Conservation (phyloP, 2,797 vertebrate genomes). For the Pangasius macronema region DNA sequence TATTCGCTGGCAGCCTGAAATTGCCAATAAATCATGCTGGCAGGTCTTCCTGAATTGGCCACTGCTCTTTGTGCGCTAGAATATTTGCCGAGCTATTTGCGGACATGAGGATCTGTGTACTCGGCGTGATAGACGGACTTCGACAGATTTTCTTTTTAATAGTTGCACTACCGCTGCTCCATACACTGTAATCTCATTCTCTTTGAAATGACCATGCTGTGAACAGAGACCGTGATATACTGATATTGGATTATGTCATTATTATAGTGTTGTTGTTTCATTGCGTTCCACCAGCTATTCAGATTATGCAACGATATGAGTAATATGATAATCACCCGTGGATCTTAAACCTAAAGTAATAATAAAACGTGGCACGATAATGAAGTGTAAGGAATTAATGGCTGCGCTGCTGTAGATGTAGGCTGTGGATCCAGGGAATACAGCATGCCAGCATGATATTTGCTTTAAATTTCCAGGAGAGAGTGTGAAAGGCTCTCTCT, state of each 20-base stretch:
- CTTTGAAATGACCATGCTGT: not conserved
- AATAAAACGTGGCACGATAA: not conserved
- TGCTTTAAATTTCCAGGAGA: constrained; percentile 33
- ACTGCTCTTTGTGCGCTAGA: not conserved
- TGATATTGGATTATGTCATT: not conserved
- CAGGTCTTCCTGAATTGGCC: constrained; percentile 9
- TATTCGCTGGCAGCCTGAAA: constrained; percentile 10
- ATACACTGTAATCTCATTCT: not conserved
- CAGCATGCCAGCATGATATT: constrained; percentile 24
- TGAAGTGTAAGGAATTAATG: constrained; percentile 27
- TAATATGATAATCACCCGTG: not conserved
- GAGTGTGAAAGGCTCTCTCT: constrained; percentile 38
- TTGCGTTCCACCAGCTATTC: not conserved
- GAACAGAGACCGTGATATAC: not conserved
- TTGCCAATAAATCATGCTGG: constrained; percentile 16
- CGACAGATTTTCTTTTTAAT: not conserved
- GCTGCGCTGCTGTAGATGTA: not conserved
- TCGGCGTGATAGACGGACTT: not conserved
- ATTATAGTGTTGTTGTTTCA: not conserved
- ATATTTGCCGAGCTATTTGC: constrained; percentile 4
- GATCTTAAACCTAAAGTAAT: constrained; percentile 3
- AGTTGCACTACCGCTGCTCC: not conserved
- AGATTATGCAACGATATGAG: not conserved
- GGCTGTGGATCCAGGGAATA: not conserved
- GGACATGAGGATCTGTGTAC: not conserved